Evolutionary conservation across 2,113 vertebrate species (phyloP).

Genomic region (Actenoides hombroni): DNA sequence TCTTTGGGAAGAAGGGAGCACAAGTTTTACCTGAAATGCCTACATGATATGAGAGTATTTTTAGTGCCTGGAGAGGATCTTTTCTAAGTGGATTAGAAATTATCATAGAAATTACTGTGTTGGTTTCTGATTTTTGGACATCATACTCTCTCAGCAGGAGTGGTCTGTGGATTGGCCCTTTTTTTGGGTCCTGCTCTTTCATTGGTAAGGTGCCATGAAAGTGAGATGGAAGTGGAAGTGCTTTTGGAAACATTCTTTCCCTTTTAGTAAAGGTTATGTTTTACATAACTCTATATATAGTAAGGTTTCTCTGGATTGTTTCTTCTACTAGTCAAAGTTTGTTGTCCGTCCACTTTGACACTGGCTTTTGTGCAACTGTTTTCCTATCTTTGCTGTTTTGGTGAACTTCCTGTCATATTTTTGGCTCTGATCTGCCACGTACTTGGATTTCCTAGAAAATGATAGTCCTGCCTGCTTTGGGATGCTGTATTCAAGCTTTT

Average conservation of each 20-base stretch:
- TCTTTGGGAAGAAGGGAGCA: neutral
- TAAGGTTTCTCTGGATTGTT: neutral
- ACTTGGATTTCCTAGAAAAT: neutral
- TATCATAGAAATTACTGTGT: neutral
- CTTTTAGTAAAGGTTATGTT: neutral
- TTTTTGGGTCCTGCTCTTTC: neutral
- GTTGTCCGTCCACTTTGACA: rapidly evolving
- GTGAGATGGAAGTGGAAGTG: neutral
- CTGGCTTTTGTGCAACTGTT: neutral
- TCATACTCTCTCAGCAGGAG: neutral
- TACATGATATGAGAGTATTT: neutral
- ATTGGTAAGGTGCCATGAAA: neutral
- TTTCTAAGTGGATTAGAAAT: neutral
- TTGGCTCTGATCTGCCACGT: neutral
- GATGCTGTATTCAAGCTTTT: neutral
- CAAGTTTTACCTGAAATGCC: neutral
- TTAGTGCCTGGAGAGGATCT: neutral
- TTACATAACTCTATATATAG: neutral
- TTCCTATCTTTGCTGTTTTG: neutral
- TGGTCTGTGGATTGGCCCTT: neutral
- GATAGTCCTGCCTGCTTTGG: neutral
- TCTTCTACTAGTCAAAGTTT: neutral
- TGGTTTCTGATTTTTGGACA: neutral
- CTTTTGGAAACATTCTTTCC: neutral
- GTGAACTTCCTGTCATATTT: neutral